These are phyloP conservation scores for Misgurnus mizolepis DNA, from an alignment of 2,113 vertebrate genomes.

Conservation along the genomic window DNA sequence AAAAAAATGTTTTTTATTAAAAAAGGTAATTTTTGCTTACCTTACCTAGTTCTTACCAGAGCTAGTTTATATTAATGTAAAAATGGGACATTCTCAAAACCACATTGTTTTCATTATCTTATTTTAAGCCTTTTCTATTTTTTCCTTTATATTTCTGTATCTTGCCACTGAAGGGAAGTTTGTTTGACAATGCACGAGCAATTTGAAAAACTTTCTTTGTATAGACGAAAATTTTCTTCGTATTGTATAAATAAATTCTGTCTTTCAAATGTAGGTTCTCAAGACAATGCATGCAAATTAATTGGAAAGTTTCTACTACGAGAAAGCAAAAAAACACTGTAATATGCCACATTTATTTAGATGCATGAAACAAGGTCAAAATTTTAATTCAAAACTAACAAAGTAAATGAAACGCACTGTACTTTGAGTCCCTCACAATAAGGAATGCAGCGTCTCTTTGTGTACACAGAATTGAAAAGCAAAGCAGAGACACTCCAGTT, in stretches of 20 bases:
- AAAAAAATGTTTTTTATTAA: too few relatives aligned
- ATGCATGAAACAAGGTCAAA: not conserved
- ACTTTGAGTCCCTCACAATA: not conserved
- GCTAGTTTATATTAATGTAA: too few relatives aligned
- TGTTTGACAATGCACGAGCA: not conserved
- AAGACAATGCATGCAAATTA: not conserved
- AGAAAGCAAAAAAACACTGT: not conserved
- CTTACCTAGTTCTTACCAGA: too few relatives aligned
- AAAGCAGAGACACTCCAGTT: not conserved
- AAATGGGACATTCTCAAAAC: too few relatives aligned
- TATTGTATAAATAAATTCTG: constrained; percentile 18
- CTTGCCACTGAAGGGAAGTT: constrained; percentile 7
- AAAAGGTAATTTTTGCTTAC: too few relatives aligned
- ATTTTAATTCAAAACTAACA: not conserved
- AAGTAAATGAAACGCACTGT: not conserved
- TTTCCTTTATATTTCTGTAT: not conserved
- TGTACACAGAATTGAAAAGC: not conserved
- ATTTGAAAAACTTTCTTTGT: constrained; percentile 27
- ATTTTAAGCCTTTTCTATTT: too few relatives aligned
- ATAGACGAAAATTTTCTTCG: too few relatives aligned
- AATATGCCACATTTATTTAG: not conserved
- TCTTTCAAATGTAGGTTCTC: not conserved
- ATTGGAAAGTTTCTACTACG: not conserved
- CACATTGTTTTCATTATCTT: too few relatives aligned
- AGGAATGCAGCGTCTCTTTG: not conserved